Evolutionary conservation across 2,113 vertebrate genomes (phyloP).

Genomic region (Egretta garzetta): DNA sequence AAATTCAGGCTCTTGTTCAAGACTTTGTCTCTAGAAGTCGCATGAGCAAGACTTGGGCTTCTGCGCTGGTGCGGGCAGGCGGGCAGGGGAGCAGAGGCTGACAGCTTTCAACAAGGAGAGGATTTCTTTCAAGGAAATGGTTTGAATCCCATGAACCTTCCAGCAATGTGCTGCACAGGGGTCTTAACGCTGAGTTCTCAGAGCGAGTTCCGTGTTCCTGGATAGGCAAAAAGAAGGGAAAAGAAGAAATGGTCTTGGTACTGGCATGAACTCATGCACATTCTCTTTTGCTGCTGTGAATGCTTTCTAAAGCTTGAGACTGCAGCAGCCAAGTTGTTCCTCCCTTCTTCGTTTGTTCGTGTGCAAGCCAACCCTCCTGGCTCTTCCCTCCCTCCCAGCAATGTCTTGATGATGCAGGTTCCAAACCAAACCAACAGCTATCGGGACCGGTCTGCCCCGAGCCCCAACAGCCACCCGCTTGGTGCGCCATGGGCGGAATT

Average conservation of each 20-base stretch:
- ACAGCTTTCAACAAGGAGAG: not conserved
- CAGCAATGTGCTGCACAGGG: not conserved
- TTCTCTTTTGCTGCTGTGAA: not conserved
- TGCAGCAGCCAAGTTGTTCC: not conserved
- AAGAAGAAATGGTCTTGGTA: not conserved
- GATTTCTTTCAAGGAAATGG: not conserved
- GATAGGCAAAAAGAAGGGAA: not conserved
- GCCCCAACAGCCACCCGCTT: not conserved
- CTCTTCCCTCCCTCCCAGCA: not conserved
- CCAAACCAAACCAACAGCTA: not conserved
- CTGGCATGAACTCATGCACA: not conserved
- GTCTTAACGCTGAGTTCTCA: not conserved
- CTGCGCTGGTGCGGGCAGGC: not conserved
- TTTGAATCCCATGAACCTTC: not conserved
- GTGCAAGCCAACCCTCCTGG: not conserved
- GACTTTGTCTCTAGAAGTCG: not conserved
- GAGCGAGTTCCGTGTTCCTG: not conserved
- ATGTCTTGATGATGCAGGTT: not conserved
- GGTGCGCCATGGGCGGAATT: not conserved
- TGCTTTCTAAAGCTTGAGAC: not conserved
- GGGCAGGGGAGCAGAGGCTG: not conserved
- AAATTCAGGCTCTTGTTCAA: not conserved
- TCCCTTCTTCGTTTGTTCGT: not conserved
- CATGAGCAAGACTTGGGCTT: not conserved
- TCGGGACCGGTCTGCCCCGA: not conserved